phyloP scores from a whole-genome alignment of 2,888 invertebrate species.

The Lamproptera curius region DNA sequence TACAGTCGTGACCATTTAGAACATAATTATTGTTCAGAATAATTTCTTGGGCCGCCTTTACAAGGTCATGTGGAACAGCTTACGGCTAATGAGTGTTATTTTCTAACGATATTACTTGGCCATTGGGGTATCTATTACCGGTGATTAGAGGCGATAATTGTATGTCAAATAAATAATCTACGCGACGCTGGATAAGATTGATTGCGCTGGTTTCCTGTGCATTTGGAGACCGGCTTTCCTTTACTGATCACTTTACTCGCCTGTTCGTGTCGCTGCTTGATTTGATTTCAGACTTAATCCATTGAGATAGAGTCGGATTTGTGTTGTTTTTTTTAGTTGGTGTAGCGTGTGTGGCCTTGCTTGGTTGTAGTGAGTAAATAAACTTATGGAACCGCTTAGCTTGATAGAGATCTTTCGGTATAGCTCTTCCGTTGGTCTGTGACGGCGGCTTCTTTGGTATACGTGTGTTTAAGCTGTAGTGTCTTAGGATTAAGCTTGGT shows the following conservation, averaged over 20 bases:
- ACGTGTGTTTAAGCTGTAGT: no score
- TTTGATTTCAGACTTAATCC: constrained; percentile 18
- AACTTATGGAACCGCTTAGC: constrained; percentile 21
- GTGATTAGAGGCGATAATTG: constrained; percentile 28
- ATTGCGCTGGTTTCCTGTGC: constrained; percentile 44
- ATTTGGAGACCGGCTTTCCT: constrained; percentile 40
- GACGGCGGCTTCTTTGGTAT: no score
- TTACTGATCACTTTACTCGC: constrained; percentile 45
- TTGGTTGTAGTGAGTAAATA: constrained; percentile 24
- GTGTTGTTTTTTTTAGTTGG: neutral
- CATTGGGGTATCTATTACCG: constrained; percentile 24
- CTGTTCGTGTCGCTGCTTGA: constrained; percentile 31
- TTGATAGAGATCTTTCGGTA: constrained; percentile 17
- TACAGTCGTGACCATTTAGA: neutral
- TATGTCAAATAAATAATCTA: constrained; percentile 21
- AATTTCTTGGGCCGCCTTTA: constrained; percentile 11
- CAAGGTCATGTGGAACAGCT: constrained; percentile 10
- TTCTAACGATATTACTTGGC: constrained; percentile 5
- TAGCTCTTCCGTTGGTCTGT: neutral
- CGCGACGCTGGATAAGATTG: constrained; percentile 32
- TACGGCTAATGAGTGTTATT: constrained; percentile 14
- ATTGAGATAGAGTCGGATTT: neutral
- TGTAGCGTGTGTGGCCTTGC: constrained; percentile 29
- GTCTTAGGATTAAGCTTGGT: no score
- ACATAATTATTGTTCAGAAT: constrained; percentile 8